Conservation (phyloP, 2,888 invertebrate genomes). For the Ceraclea dissimilis region DNA sequence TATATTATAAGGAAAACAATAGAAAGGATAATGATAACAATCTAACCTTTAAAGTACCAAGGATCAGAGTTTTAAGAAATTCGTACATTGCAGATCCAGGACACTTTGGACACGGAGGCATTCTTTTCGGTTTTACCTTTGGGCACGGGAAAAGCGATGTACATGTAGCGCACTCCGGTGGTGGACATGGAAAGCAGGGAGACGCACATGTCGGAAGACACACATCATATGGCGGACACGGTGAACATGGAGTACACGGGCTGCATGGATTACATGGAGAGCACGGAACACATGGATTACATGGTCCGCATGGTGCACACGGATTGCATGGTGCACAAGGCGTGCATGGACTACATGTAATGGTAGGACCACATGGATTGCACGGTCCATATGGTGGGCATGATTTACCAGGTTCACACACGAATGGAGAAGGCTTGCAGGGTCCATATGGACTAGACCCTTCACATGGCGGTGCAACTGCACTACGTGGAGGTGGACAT, state of each 20-base stretch:
- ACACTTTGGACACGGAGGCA: no score
- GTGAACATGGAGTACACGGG: neutral
- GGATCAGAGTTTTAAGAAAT: neutral
- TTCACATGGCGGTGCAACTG: neutral
- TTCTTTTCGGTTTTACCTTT: no score
- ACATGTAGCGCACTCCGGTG: no score
- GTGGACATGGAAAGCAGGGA: no score
- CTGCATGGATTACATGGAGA: neutral
- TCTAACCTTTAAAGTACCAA: neutral
- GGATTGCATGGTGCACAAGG: conserved; percentile 1
- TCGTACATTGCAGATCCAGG: neutral
- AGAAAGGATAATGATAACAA: no score
- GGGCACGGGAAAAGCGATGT: no score
- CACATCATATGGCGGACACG: neutral
- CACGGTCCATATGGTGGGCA: neutral
- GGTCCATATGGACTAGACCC: neutral
- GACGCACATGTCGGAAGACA: no score
- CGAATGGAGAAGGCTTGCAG: neutral
- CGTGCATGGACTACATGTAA: neutral
- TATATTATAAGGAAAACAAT: no score
- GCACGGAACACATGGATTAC: neutral
- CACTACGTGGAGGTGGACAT: neutral
- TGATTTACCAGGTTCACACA: neutral
- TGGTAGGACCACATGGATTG: conserved; percentile 2
- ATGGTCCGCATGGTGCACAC: neutral